phyloP scores from a whole-genome alignment of 2,113 vertebrate genomes.

The Apeltes quadracus region DNA sequence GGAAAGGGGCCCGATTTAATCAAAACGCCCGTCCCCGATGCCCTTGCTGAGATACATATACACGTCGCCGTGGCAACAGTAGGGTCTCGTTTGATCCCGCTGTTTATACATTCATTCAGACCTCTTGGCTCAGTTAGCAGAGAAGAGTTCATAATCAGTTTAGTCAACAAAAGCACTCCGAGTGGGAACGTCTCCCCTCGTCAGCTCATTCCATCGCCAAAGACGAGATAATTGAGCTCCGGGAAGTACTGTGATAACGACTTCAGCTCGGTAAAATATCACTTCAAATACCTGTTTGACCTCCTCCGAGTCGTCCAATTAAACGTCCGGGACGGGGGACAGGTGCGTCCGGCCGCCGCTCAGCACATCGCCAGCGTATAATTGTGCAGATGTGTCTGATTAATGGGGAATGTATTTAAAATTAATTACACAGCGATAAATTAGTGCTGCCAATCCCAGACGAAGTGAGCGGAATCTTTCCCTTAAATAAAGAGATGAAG shows the following conservation, averaged over 20 bases:
- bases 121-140: slow-evolving; percentile 4
- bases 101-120: slow-evolving; percentile 73
- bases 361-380: slow-evolving; percentile 32
- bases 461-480: slow-evolving; percentile 68
- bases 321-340: slow-evolving; percentile 31
- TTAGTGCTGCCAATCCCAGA: slow-evolving; percentile 56
- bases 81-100: slow-evolving; percentile 63
- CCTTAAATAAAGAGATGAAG: slow-evolving; percentile 79
- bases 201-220: slow-evolving; percentile 2
- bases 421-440: slow-evolving; percentile 77
- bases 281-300: slow-evolving; percentile 46
- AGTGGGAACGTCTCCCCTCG: no score
- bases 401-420: slow-evolving; percentile 71
- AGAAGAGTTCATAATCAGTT: no score
- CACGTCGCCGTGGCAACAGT: slow-evolving; percentile 65
- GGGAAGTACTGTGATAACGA: neutral
- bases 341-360: slow-evolving; percentile 24
- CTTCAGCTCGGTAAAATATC: slow-evolving; percentile 19
- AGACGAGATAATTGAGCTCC: slow-evolving; percentile 17
- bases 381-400: slow-evolving; percentile 62
- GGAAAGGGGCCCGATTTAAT: slow-evolving; percentile 54
- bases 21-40: slow-evolving; percentile 3
- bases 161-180: no score
- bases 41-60: slow-evolving; percentile 14
- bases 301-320: slow-evolving; percentile 34